Evolutionary conservation across 2,888 invertebrate genomes (phyloP), one percentile per base, ranked within the genome.

Genomic region (Amblyjoppa proteus): DNA sequence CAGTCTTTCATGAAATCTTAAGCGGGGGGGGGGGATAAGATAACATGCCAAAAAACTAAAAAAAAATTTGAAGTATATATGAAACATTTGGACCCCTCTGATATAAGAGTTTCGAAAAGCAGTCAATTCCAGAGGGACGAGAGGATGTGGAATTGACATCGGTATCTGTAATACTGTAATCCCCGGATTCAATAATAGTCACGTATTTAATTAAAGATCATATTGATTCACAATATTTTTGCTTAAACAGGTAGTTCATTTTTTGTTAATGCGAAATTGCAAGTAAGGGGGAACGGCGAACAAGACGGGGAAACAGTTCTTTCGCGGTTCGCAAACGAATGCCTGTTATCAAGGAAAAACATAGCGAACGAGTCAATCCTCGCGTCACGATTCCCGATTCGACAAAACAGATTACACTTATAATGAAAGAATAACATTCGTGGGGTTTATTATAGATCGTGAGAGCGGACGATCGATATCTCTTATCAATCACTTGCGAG

Each of bases 171-270:
- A 68, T 31, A 58, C 34, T 20, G 38, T 34, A 20, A 25, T 66
- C 34, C 53, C 20, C 51, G 53, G 16, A 28, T 77, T 77, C 68
- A 75, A 83, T 83, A 84, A 81, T 79, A 71, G 73, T 83, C 70
- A 58, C 64, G 64, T 81, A 87, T 89, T 91, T 91, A 90, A 91
- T 92, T 90, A 89, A 87, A 89, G 88, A 84, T 90, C 87, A 87
- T 90, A 89, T 89, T 86, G 90, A 92, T 92, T 89, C 88, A 91
- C 89, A 91, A 90, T 91, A 89, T 88, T 89, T 88, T 89, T 84
- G 85, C 85, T 88, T 87, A 88, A 89, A 88, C 81, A 85, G 87
- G 78, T 69, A 77, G 70, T 79, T 58, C 64, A 68, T 71, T 87
- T 86, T 71, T 64, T 64, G 66, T 83, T 73, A 78, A 81, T 85